Evolutionary conservation across 2,113 vertebrate species (phyloP), one percentile per base, ranked within the genome.

Genomic region (Canis aureus): DNA sequence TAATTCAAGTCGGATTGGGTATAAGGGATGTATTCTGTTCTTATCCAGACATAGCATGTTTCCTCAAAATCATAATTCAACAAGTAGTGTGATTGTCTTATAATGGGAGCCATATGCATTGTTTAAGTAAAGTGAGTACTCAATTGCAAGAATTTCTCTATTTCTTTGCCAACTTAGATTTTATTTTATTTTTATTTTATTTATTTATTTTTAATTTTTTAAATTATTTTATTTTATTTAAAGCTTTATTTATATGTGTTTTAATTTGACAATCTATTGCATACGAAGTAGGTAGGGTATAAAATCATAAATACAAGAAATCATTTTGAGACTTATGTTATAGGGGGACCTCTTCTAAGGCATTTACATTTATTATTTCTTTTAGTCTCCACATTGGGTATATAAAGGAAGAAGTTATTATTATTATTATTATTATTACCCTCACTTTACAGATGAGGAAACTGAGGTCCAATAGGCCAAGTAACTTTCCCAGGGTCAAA

Each of bases 231-330:
- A 43, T 43, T 8, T 43, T 91, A 69, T 73, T 64, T 73, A 87
- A 85, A 74, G 43, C 12, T 64, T 91, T 86, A 73, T 57, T 94
- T 86, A 51, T 57, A 59, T n/a, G 32, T 20, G 10, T 83, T 96
- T 92, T 94, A 92, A 73, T 87, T 66, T 64, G 86, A 23, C 9
- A 73, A 22, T n/a, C 27, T 35, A 35, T 35, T 91, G 10, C 32
- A 82, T 12, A n/a, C 8, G n/a, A 92, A 83, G 43, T 73, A 79
- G 23, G 8, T 60, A 53, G 25, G 4, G 13, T 12, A 69, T 88
- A 92, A 78, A 88, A 82, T 92, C 25, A 92, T 78, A 83, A 78
- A 90, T 71, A 81, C 22, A 94, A 80, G 81, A 94, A 96, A 86
- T 17, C 23, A 91, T 57, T 80, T 94, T 35, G 29, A 92, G 22